phyloP scores from a whole-genome alignment of 1,140 invertebrate species.

The Popillia japonica region DNA sequence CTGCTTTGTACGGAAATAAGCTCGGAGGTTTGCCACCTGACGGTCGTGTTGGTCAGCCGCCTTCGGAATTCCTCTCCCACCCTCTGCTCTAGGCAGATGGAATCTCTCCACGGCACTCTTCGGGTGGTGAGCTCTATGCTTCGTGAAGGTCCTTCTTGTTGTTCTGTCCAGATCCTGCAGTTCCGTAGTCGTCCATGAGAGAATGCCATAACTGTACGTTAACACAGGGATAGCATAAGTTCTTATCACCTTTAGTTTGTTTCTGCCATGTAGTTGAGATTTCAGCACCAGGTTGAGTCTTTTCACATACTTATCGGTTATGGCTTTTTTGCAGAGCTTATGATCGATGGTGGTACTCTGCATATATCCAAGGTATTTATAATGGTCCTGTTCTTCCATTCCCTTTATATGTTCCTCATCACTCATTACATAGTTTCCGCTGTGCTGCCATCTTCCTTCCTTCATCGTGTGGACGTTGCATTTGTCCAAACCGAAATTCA shows the following conservation, averaged over 20 bases:
- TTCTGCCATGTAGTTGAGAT: no score
- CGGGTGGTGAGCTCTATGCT: slow-evolving; percentile 14
- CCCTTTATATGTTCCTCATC: neutral
- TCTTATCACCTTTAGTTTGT: no score
- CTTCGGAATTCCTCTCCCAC: slow-evolving; percentile 18
- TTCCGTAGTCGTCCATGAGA: neutral
- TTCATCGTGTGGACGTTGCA: slow-evolving; percentile 36
- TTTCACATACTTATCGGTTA: no score
- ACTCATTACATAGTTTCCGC: neutral
- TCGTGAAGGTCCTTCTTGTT: no score
- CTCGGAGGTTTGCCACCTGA: neutral
- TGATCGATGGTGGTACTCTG: neutral
- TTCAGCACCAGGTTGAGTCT: no score
- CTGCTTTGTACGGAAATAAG: neutral
- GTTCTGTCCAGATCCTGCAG: neutral
- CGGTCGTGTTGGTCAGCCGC: neutral
- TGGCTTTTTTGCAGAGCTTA: no score
- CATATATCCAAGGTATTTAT: slow-evolving; percentile 30
- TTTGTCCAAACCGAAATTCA: slow-evolving; percentile 44
- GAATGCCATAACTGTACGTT: slow-evolving; percentile 17
- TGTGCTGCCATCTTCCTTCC: slow-evolving; percentile 32
- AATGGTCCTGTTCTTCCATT: slow-evolving; percentile 4
- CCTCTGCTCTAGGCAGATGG: neutral
- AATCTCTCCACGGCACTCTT: slow-evolving; percentile 16
- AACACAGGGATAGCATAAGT: no score